These are phyloP conservation scores for Pseudeuparius sepicola DNA, from an alignment of 2,888 invertebrate species.

Conservation along the genomic window DNA sequence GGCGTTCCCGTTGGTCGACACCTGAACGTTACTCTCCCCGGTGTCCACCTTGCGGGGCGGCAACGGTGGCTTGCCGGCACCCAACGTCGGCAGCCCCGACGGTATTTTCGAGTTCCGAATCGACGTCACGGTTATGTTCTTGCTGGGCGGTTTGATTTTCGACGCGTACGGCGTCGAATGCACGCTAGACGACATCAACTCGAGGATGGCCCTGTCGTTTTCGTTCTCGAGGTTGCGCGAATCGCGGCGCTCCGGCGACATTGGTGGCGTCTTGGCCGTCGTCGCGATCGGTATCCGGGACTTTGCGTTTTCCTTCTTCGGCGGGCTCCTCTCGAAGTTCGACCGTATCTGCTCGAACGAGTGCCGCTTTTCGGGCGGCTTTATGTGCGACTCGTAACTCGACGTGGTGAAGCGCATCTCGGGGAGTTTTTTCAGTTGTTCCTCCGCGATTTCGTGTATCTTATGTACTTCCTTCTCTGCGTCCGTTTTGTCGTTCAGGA, in stretches of 20 bases:
- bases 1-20: slow-evolving; percentile 30
- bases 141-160: slow-evolving; percentile 33
- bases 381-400: slow-evolving; percentile 48
- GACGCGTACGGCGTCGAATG: slow-evolving; percentile 31
- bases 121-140: slow-evolving; percentile 53
- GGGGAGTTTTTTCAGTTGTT: slow-evolving; percentile 38
- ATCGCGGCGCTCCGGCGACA: slow-evolving; percentile 36
- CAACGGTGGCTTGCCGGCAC: slow-evolving; percentile 39
- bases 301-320: slow-evolving; percentile 27
- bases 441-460: slow-evolving; percentile 38
- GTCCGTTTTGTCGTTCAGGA: slow-evolving; percentile 28
- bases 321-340: slow-evolving; percentile 37
- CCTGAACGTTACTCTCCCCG: slow-evolving; percentile 31
- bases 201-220: slow-evolving; percentile 35
- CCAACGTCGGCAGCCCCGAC: slow-evolving; percentile 35
- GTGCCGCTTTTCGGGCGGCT: slow-evolving; percentile 47
- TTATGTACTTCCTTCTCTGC: slow-evolving; percentile 34
- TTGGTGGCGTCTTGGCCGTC: slow-evolving; percentile 36
- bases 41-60: slow-evolving; percentile 41
- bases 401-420: slow-evolving; percentile 54
- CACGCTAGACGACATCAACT: slow-evolving; percentile 35
- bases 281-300: slow-evolving; percentile 38
- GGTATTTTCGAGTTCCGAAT: slow-evolving; percentile 49
- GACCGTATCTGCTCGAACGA: slow-evolving; percentile 44
- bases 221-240: slow-evolving; percentile 33